Conservation (phyloP, 2,113 vertebrate genomes). For the Cacatua alba region DNA sequence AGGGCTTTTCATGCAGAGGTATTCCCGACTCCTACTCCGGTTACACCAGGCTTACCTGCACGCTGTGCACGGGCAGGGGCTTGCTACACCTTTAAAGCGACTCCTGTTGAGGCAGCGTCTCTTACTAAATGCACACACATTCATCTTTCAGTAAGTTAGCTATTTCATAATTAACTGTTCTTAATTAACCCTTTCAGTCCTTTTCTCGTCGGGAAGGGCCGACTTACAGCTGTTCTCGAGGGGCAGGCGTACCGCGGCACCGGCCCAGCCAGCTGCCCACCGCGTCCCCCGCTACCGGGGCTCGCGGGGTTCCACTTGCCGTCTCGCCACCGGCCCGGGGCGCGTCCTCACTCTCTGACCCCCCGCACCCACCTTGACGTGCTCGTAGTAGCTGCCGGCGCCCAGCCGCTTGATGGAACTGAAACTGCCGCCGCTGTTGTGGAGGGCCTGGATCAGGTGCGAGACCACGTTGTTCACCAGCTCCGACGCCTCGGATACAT, state of each 20-base stretch:
- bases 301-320: not conserved
- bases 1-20: too few species aligned
- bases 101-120: too few species aligned
- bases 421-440: not conserved
- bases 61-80: not conserved
- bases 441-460: slow-evolving; percentile 1
- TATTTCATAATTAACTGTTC: not conserved
- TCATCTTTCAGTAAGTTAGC: too few species aligned
- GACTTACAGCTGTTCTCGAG: rapidly evolving
- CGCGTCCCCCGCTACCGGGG: not conserved
- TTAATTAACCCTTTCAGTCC: not conserved
- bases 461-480: slow-evolving; percentile 26
- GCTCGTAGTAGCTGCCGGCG: slow-evolving; percentile 80
- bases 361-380: slow-evolving; percentile 68
- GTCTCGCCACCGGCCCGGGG: not conserved
- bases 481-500: not conserved
- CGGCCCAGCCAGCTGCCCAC: not conserved
- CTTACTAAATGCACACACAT: not conserved
- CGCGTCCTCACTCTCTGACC: not conserved
- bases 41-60: not conserved
- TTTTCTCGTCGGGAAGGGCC: not conserved
- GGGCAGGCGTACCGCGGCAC: not conserved
- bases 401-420: not conserved
- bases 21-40: rapidly evolving
- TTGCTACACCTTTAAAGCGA: not conserved